A percentile compares a stretch with the other conserved stretches of the same genome.
These are phyloP conservation scores for Drosophila infuscata DNA, from an alignment of 2,888 invertebrate genomes.

Conservation along the genomic window DNA sequence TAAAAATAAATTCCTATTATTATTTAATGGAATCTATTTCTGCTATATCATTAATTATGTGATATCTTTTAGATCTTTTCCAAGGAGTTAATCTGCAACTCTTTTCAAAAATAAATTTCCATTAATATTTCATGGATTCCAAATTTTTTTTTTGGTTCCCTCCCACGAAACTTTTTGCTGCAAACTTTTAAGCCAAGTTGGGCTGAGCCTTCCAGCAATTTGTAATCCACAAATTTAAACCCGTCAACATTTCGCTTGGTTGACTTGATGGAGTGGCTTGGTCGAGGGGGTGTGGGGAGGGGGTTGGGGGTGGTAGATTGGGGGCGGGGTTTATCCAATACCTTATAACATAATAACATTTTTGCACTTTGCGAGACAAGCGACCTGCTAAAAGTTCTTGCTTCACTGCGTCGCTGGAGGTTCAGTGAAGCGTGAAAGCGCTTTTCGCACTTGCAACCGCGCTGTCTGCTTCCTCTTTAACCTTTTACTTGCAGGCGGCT, in stretches of 20 bases:
- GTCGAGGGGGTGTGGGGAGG: background rate
- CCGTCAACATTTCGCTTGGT: slow-evolving; percentile 22
- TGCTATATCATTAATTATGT: background rate
- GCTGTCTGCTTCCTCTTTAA: slow-evolving; percentile 5
- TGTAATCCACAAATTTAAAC: slow-evolving; percentile 27
- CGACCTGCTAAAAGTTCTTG: slow-evolving; percentile 57
- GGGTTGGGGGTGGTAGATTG: background rate
- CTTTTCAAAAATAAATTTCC: background rate
- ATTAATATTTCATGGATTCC: slow-evolving; percentile 7
- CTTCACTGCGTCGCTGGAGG: slow-evolving; percentile 64
- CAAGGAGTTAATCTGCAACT: background rate
- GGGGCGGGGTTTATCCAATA: background rate
- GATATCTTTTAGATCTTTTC: background rate
- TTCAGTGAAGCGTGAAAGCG: slow-evolving; percentile 71
- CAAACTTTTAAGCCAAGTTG: background rate
- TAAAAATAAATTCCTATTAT: background rate
- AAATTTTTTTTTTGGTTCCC: background rate
- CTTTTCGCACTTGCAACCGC: slow-evolving; percentile 69
- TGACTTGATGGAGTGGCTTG: background rate
- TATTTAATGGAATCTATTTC: background rate
- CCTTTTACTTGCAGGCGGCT: slow-evolving; percentile 15
- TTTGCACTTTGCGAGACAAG: slow-evolving; percentile 35
- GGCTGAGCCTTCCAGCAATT: slow-evolving; percentile 8
- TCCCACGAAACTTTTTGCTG: background rate
- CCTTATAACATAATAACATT: slow-evolving; percentile 39